Conservation (phyloP, 2,113 vertebrate species). For the Blennius ocellaris region DNA sequence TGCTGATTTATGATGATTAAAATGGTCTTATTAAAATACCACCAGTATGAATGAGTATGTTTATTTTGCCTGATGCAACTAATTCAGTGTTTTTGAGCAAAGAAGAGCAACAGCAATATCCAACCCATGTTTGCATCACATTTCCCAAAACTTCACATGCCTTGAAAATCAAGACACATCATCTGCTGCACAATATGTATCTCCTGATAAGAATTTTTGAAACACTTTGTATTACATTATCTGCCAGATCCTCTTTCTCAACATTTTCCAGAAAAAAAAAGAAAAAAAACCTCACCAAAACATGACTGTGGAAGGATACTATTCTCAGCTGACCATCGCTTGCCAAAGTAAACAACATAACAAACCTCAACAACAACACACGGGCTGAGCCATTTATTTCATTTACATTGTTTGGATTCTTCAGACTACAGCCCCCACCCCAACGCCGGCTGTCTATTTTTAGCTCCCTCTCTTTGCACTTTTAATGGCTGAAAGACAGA, state of each 20-base stretch:
- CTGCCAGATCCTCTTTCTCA: slow-evolving; percentile 64
- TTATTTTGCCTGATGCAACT: no score
- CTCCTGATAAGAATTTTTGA: slow-evolving; percentile 30
- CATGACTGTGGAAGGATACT: slow-evolving; percentile 69
- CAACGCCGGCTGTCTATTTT: slow-evolving; percentile 60
- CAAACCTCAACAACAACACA: slow-evolving; percentile 52
- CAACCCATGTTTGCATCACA: neutral
- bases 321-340: slow-evolving; percentile 50
- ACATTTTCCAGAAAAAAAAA: slow-evolving; percentile 33
- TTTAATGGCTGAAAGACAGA: slow-evolving; percentile 73
- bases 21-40: no score
- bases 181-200: slow-evolving; percentile 16
- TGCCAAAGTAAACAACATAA: slow-evolving; percentile 73
- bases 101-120: neutral
- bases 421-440: slow-evolving; percentile 25
- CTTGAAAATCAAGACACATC: neutral
- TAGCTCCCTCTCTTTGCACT: slow-evolving; percentile 72
- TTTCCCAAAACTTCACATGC: slow-evolving; percentile 9
- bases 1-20: no score
- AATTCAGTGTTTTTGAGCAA: neutral
- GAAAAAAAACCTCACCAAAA: slow-evolving; percentile 27
- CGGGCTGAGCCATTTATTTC: slow-evolving; percentile 53
- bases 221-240: slow-evolving; percentile 32
- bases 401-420: slow-evolving; percentile 76
- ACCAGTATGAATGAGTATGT: no score